Evolutionary conservation across 92 coral and sea anemone genomes (phyloP), one percentile per base, ranked within the genome.

Genomic region (Palythoa heliodiscus): DNA sequence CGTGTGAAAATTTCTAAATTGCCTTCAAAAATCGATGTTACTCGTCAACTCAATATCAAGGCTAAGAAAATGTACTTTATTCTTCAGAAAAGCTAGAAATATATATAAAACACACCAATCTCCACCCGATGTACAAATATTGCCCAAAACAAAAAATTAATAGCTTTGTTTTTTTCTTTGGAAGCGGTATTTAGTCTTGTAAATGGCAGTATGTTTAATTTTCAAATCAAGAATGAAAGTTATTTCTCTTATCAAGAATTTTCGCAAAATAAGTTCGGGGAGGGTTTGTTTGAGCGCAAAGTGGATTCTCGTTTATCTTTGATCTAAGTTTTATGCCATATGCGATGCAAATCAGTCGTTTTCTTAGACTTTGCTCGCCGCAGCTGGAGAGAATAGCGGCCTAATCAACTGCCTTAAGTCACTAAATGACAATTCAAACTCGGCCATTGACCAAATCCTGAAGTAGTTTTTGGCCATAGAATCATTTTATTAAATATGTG

Each of bases 1-100:
- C 84, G 84, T 80, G 84, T 80, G 84, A 80, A 80, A 80, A 38
- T n/a, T 66, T 80, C 23, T 80, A 80, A 80, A 80, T 80, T 66
- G 84, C 74, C 84, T 80, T 80, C 66, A 67, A 80, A 61, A 80
- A 80, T 66, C 74, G 84, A 64, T 66, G 84, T 66, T 67, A 47
- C 55, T 55, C 60, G 84, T 64, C 73, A 79, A 63, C 16, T 67
- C 75, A 47, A 66, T 68, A 80, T 80, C 35, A 48, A 66, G 50
- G 25, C 72, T 47, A 54, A 63, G 52, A 54, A 80, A 66, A 63
- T 70, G 20, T 64, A 10, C n/a, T 80, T 52, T 15, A 16, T 53
- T 66, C 43, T 80, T 66, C 84, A 80, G 72, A 11, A 80, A 66
- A 38, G 43, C 55, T 48, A 40, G 47, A 23, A 80, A 63, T 35